Conservation (phyloP, 2,113 vertebrate genomes). For the Corythornis vintsioides region DNA sequence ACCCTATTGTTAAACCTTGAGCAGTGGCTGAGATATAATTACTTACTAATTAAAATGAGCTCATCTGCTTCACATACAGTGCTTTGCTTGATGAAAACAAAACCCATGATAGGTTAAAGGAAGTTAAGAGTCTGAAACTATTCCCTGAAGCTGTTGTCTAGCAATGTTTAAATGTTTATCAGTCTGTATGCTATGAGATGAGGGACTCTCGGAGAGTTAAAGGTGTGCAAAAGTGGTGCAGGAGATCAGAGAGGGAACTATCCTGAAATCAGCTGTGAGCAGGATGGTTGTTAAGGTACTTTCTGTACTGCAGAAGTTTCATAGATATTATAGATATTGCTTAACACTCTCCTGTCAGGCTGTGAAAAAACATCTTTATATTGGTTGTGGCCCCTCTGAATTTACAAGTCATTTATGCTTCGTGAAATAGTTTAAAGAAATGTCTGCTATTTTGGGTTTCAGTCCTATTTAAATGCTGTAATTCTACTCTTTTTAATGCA, state of each 20-base stretch:
- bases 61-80: neutral
- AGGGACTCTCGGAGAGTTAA: neutral
- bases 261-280: neutral
- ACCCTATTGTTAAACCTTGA: neutral
- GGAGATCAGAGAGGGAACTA: conserved; percentile 22
- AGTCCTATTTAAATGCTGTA: neutral
- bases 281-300: conserved; percentile 10
- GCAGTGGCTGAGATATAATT: neutral
- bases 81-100: neutral
- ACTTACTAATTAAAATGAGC: neutral
- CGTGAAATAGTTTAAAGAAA: neutral
- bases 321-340: neutral
- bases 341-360: neutral
- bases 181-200: neutral
- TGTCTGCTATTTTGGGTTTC: neutral
- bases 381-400: neutral
- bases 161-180: neutral
- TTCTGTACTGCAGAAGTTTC: neutral
- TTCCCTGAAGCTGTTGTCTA: neutral
- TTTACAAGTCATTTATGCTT: neutral
- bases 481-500: neutral
- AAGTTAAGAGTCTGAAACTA: neutral
- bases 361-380: neutral
- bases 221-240: neutral
- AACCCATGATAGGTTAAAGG: neutral